Conservation (phyloP, 2,888 invertebrate genomes). For the Cerastis leucographa region DNA sequence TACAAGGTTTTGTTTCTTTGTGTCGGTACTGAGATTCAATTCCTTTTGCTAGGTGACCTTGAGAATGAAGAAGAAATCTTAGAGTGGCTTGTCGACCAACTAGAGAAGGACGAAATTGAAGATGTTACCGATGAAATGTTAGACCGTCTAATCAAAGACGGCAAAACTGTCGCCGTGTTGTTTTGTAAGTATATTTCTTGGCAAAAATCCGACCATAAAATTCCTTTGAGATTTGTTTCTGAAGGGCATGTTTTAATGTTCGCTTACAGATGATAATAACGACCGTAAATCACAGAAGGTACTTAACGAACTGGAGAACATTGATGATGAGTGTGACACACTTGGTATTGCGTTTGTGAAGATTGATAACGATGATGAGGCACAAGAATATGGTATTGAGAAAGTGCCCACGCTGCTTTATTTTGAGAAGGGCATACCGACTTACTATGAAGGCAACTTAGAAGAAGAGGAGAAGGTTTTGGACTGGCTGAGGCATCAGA, state of each 20-base stretch:
- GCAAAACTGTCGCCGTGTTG: conserved; percentile 96
- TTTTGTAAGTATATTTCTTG: conserved; percentile 93
- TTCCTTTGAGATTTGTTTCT: conserved; percentile 23
- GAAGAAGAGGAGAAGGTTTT: conserved; percentile 97
- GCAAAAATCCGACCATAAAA: conserved; percentile 26
- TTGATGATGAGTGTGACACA: conserved; percentile 97
- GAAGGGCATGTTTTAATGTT: conserved; percentile 37
- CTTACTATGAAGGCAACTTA: conserved; percentile 95
- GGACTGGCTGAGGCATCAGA: conserved; percentile 96
- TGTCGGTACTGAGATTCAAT: neutral
- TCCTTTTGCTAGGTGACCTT: conserved; percentile 91
- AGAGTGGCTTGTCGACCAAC: conserved; percentile 96
- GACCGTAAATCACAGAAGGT: conserved; percentile 96
- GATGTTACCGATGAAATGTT: conserved; percentile 98
- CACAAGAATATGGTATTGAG: conserved; percentile 97
- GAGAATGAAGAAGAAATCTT: conserved; percentile 97
- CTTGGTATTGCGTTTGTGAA: conserved; percentile 97
- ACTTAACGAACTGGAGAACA: conserved; percentile 97
- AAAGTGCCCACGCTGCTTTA: conserved; percentile 96
- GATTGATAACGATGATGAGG: conserved; percentile 97
- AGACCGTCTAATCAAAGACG: conserved; percentile 96
- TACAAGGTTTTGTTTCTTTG: conserved; percentile 2
- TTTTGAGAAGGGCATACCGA: conserved; percentile 94
- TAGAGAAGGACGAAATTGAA: conserved; percentile 98
- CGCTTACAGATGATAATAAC: conserved; percentile 95